These are phyloP conservation scores for Aviceda subcristata DNA, from an alignment of 2,113 vertebrate genomes.

Conservation along the genomic window DNA sequence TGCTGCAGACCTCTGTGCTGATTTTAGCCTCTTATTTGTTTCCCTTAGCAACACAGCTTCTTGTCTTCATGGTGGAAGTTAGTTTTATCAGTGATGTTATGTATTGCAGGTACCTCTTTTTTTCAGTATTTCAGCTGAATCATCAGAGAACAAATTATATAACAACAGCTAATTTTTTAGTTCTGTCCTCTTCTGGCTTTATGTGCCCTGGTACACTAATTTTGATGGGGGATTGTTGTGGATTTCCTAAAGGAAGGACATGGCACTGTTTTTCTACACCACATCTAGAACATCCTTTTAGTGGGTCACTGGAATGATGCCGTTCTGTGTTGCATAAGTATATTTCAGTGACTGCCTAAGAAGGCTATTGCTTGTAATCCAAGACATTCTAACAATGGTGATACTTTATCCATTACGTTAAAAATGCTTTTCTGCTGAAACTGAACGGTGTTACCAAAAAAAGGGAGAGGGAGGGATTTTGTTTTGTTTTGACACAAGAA, in stretches of 20 bases:
- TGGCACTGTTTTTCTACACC: not conserved
- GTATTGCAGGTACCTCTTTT: not conserved
- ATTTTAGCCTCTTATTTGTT: not conserved
- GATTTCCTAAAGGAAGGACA: not conserved
- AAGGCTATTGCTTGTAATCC: not conserved
- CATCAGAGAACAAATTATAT: not conserved
- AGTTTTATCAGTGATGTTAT: not conserved
- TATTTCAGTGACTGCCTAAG: not conserved
- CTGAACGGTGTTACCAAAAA: not conserved
- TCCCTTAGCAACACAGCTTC: slow-evolving; percentile 19
- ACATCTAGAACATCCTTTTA: not conserved
- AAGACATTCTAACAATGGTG: not conserved
- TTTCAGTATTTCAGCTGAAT: not conserved
- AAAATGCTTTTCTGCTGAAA: not conserved
- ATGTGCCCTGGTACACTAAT: not conserved
- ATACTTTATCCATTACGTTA: not conserved
- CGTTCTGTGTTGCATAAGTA: not conserved
- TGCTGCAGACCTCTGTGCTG: not conserved
- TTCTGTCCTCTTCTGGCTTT: not conserved
- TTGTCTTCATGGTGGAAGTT: not conserved
- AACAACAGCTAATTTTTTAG: not conserved
- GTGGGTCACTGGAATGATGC: slow-evolving; percentile 4
- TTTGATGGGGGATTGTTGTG: not conserved
- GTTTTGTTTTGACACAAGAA: not conserved
- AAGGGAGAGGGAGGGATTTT: not conserved